Evolutionary conservation across 2,888 invertebrate species (phyloP).

Genomic region (Ectemnius lituratus): DNA sequence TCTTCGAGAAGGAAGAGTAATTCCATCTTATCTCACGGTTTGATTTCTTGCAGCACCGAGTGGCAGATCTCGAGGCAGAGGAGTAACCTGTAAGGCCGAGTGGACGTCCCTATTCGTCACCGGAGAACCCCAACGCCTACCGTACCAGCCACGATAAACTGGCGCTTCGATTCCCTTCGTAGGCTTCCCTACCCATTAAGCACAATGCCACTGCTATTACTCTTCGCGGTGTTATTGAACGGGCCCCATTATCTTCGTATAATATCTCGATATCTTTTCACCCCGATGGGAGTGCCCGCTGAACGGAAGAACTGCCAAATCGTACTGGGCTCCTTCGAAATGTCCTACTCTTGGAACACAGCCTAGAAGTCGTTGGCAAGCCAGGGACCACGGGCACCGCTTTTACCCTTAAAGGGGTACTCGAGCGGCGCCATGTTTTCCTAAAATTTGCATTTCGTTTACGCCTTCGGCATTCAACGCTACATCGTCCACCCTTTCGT

Average conservation of each 20-base stretch:
- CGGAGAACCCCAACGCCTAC: conserved; percentile 46
- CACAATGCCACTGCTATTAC: conserved; percentile 66
- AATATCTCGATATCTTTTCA: conserved; percentile 67
- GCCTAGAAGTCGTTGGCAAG: conserved; percentile 51
- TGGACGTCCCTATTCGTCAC: conserved; percentile 63
- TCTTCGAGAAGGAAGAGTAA: neutral
- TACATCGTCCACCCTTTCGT: neutral
- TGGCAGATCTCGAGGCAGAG: conserved; percentile 41
- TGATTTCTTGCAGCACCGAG: neutral
- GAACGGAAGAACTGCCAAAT: conserved; percentile 59
- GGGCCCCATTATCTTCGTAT: conserved; percentile 65
- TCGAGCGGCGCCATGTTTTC: conserved; percentile 6
- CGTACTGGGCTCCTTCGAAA: conserved; percentile 43
- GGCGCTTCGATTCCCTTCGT: conserved; percentile 59
- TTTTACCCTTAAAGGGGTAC: conserved; percentile 33
- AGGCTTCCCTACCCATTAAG: conserved; percentile 64
- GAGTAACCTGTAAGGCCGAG: conserved; percentile 53
- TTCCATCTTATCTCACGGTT: conserved; percentile 3
- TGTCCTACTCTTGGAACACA: conserved; percentile 45
- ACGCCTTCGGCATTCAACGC: neutral
- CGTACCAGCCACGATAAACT: conserved; percentile 52
- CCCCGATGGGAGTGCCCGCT: conserved; percentile 50
- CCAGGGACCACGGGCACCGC: conserved; percentile 15
- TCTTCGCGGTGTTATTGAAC: conserved; percentile 67
- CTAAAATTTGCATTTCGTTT: neutral